Percentiles rank a stretch among this genome's conserved stretches.
Conservation (phyloP, 2,113 vertebrate genomes). For the Megaceryle torquata region DNA sequence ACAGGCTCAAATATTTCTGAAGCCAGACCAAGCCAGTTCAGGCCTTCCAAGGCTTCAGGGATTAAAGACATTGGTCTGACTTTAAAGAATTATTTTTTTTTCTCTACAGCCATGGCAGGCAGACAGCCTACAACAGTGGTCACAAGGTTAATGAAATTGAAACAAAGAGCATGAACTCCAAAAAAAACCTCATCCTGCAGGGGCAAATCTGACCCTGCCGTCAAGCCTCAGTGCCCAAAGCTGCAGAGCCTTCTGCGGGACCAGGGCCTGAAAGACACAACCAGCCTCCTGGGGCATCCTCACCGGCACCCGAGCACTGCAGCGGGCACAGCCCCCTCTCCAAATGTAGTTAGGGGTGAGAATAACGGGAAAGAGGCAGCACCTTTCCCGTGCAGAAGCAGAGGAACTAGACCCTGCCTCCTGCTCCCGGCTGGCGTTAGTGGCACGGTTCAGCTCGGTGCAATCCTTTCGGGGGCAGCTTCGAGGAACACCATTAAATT, state of each 20-base stretch:
- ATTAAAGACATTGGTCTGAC: neutral
- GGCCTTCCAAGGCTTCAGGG: neutral
- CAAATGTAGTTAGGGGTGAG: too few relatives aligned
- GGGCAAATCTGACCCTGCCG: neutral
- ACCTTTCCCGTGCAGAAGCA: neutral
- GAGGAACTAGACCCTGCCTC: neutral
- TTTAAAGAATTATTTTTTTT: neutral
- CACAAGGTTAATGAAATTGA: neutral
- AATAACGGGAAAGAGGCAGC: neutral
- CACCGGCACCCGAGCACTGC: rapidly evolving
- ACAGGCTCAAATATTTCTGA: rapidly evolving
- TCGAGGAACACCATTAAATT: rapidly evolving
- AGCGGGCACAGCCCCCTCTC: rapidly evolving
- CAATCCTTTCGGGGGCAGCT: rapidly evolving
- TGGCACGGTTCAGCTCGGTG: rapidly evolving
- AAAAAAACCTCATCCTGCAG: neutral
- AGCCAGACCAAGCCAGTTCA: neutral
- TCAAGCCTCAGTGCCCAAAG: neutral
- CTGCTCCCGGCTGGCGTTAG: neutral
- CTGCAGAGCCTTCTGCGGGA: rapidly evolving
- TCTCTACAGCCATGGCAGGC: neutral
- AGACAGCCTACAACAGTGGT: rapidly evolving
- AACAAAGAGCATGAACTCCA: neutral
- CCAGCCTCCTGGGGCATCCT: neutral
- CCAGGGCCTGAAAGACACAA: neutral